Evolutionary conservation across 2,888 invertebrate species (phyloP).

Genomic region (Eutolmus rufibarbis): DNA sequence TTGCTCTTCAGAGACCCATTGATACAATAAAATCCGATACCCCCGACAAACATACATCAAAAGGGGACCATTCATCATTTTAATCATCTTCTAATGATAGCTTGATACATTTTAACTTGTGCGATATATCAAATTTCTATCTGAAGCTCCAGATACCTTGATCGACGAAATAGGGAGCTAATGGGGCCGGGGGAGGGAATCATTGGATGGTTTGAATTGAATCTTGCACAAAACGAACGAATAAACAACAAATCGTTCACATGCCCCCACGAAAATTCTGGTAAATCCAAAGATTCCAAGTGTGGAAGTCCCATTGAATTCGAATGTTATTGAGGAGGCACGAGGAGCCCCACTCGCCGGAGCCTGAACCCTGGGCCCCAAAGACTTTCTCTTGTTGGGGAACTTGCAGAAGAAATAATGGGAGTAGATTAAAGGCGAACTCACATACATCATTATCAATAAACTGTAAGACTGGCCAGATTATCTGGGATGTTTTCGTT

Average conservation of each 20-base stretch:
- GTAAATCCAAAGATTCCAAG: neutral
- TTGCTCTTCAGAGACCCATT: neutral
- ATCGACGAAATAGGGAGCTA: neutral
- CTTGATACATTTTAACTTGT: slow-evolving; percentile 29
- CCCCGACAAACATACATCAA: slow-evolving; percentile 24
- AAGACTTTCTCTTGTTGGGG: neutral
- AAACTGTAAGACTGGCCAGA: slow-evolving; percentile 16
- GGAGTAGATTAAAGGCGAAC: slow-evolving; percentile 33
- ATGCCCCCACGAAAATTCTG: neutral
- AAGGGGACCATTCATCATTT: slow-evolving; percentile 25
- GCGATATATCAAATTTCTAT: slow-evolving; percentile 24
- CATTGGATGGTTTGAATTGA: neutral
- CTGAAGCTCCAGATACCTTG: neutral
- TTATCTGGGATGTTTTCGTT: slow-evolving; percentile 7
- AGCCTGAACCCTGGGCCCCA: neutral
- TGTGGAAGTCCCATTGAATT: neutral
- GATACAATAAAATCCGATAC: slow-evolving; percentile 23
- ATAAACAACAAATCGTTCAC: neutral
- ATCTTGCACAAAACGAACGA: neutral
- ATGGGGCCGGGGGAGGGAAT: neutral
- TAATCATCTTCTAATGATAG: slow-evolving; percentile 36
- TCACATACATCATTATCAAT: slow-evolving; percentile 34
- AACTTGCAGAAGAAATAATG: slow-evolving; percentile 17
- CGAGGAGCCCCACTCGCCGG: neutral
- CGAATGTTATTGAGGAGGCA: neutral